Base-by-base conservation (phyloP, 2,797 vertebrate species). In the Harpagifer antarcticus region DNA sequence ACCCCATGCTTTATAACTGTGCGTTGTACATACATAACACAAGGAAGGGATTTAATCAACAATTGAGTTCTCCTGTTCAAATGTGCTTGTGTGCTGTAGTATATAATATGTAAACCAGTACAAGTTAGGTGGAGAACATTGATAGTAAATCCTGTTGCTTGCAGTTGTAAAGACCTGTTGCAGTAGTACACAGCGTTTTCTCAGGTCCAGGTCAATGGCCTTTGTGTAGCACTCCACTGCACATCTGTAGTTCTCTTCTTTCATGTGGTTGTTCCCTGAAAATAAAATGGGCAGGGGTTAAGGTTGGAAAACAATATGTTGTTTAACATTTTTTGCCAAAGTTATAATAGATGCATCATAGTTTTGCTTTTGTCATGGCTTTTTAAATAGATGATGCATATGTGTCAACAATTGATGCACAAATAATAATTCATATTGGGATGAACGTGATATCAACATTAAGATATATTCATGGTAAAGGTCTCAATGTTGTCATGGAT, bases 231-330 rank as follows among this genome's bases (percentile, higher is more conserved):
- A 98, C 68, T 97, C 98, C 88, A 99, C 94, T 5, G 98, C 98
- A 68, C 96, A 96, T 83, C 93, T 91, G 66, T 97, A 99, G 87
- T 98, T 99, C 93, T 99, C 98, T 84, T 99, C 98, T 90, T 99
- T 99, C 97, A 99, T 99, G 89, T 98, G 96, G 86, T 98, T 99
- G 90, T 99, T 99, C 66, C 98, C 98, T 99, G 59, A 88, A 93
- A 50, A 45, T 5, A 13, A 48, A 72, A 59, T 2, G 47, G 33
- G 33, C 37, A 37, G 0, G 33, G 33, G 33, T 37, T 37, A 37
- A 33, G 33, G 33, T 11, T 15, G 10, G 10, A 68, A 1, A 31
- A 2, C 52, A 1, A 58, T 12, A 45, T 37, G 4, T 17, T 5
- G 5, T 42, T 61, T 37, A 53, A 20, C 48, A 12, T 19, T 37